A percentile compares a stretch with the other conserved stretches of the same genome.
Conservation (phyloP, 2,797 vertebrate genomes). For the Morelia viridis region DNA sequence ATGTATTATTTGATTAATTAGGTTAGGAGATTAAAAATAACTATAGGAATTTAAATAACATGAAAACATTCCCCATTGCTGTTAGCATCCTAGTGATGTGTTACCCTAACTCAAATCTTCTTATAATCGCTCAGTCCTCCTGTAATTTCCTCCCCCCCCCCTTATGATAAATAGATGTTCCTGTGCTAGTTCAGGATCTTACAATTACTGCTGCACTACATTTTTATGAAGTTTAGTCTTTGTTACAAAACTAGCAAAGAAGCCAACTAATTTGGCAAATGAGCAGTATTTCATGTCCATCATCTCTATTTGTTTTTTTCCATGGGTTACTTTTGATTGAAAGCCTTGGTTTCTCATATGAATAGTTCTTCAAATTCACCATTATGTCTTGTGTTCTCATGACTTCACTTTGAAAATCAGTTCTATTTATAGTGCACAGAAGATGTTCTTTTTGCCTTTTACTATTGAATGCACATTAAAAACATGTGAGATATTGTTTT, state of each 20-base stretch:
- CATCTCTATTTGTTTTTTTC: not conserved
- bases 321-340: not conserved
- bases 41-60: not conserved
- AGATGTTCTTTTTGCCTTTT: not conserved
- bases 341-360: too few species aligned
- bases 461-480: not conserved
- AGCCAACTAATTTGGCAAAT: not conserved
- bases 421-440: not conserved
- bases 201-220: not conserved
- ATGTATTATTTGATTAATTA: not conserved
- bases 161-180: not conserved
- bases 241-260: not conserved
- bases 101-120: not conserved
- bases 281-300: not conserved
- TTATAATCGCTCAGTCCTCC: not conserved
- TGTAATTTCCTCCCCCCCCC: too few species aligned
- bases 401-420: not conserved
- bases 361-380: not conserved
- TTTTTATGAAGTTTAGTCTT: not conserved
- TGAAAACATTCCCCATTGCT: not conserved
- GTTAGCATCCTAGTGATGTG: not conserved
- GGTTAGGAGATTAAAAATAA: not conserved
- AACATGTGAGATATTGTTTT: not conserved
- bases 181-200: not conserved
- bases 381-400: not conserved